phyloP scores from a whole-genome alignment of 2,888 invertebrate species.

The Archaeoteleia sp. region DNA sequence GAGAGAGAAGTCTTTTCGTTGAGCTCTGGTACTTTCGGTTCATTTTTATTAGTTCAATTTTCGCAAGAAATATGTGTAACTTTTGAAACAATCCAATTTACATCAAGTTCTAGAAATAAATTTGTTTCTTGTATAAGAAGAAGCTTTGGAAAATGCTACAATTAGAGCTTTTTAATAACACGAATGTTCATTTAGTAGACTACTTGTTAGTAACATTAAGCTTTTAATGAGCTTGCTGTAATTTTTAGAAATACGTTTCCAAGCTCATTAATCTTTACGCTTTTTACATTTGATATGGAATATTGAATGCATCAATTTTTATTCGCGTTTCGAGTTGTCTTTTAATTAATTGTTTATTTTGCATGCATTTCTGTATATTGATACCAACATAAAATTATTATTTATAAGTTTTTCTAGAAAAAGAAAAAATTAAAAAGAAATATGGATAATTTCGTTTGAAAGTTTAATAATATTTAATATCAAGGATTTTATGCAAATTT shows the following conservation, averaged over 20 bases:
- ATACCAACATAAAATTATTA: too few species aligned
- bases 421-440: too few species aligned
- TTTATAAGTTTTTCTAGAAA: too few species aligned
- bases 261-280: slow-evolving; percentile 18
- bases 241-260: slow-evolving; percentile 9
- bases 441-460: too few species aligned
- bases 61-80: slow-evolving; percentile 6
- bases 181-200: not conserved
- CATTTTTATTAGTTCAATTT: slow-evolving; percentile 22
- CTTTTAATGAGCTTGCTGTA: slow-evolving; percentile 9
- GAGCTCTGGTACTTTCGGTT: slow-evolving; percentile 1
- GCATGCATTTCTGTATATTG: too few species aligned
- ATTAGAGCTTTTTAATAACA: not conserved
- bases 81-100: slow-evolving; percentile 18
- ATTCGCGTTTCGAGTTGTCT: not conserved
- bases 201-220: slow-evolving; percentile 14
- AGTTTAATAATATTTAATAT: too few species aligned
- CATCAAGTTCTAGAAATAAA: slow-evolving; percentile 9
- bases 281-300: not conserved
- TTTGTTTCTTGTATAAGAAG: not conserved
- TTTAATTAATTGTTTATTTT: not conserved
- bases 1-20: not conserved
- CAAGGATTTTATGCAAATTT: too few species aligned
- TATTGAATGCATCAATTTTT: slow-evolving; percentile 1
- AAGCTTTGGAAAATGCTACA: not conserved